A percentile compares a stretch with the other conserved stretches of the same genome.
Evolutionary conservation across 2,113 vertebrate genomes (phyloP).

Genomic region (Mellivora capensis): DNA sequence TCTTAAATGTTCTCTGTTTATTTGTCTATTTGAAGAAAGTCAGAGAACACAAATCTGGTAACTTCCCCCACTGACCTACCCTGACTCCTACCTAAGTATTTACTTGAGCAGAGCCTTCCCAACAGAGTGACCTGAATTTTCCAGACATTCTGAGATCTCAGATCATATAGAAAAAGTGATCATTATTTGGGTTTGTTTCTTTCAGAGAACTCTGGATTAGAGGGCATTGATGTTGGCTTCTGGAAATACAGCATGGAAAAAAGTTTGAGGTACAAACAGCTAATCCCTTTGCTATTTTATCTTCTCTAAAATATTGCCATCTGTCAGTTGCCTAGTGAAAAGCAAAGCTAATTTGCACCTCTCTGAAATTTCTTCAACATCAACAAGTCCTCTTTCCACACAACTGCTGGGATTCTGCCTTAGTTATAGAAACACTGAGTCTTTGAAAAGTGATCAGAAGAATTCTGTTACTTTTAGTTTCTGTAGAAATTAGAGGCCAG

Average conservation of each 20-base stretch:
- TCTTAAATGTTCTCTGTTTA: neutral
- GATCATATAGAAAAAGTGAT: neutral
- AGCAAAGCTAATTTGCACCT: slow-evolving; percentile 41
- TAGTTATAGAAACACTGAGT: neutral
- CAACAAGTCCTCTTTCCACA: neutral
- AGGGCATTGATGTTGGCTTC: neutral
- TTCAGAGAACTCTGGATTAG: neutral
- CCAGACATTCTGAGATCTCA: neutral
- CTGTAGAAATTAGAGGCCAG: neutral
- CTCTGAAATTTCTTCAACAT: slow-evolving; percentile 12
- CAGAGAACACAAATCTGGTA: neutral
- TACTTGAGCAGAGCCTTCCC: neutral
- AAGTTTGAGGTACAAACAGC: neutral
- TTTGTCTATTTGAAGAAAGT: neutral
- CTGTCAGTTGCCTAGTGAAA: slow-evolving; percentile 29
- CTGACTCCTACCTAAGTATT: neutral
- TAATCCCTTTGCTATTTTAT: neutral
- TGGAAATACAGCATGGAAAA: neutral
- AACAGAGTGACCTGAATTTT: neutral
- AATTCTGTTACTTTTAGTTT: slow-evolving; percentile 39
- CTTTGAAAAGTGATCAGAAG: slow-evolving; percentile 32
- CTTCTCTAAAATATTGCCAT: slow-evolving; percentile 32
- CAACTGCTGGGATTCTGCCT: neutral
- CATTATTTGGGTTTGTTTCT: neutral
- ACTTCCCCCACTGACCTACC: neutral